A percentile compares a stretch with the other conserved stretches of the same genome.
Evolutionary conservation across 2,888 invertebrate genomes (phyloP).

Genomic region (Protodeltote pygarga): DNA sequence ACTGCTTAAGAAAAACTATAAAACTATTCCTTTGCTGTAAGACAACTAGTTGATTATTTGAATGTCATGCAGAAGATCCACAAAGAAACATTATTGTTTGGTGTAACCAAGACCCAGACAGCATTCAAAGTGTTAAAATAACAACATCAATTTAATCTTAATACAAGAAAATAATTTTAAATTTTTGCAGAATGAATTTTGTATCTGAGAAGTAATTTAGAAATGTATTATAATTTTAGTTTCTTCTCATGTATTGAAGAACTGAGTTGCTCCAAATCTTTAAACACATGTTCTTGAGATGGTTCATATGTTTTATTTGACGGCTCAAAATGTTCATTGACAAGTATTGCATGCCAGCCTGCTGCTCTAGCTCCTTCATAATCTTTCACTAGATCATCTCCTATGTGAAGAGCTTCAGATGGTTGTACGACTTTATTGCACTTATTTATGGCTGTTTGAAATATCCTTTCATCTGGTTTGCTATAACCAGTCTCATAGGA

Average conservation of each 20-base stretch:
- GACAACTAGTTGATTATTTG: too few relatives aligned
- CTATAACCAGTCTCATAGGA: conserved; percentile 91
- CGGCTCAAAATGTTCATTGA: too few relatives aligned
- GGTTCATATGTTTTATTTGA: too few relatives aligned
- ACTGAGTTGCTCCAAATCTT: conserved; percentile 63
- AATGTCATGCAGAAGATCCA: too few relatives aligned
- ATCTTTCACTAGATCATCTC: conserved; percentile 92
- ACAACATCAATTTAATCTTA: too few relatives aligned
- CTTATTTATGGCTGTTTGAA: conserved; percentile 86
- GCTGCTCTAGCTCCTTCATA: conserved; percentile 91
- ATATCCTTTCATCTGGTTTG: conserved; percentile 93
- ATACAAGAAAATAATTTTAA: too few relatives aligned
- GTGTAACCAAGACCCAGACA: too few relatives aligned
- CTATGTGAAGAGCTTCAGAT: conserved; percentile 92
- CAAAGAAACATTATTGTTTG: too few relatives aligned
- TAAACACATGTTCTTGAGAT: conserved; percentile 61
- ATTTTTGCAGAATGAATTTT: too few relatives aligned
- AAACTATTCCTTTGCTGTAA: too few relatives aligned
- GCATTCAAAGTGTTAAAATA: too few relatives aligned
- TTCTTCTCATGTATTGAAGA: conserved; percentile 52
- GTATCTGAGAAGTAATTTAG: neutral
- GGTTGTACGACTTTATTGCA: conserved; percentile 80
- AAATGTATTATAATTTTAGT: conserved; percentile 45
- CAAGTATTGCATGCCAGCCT: conserved; percentile 90
- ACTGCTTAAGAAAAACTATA: too few relatives aligned